A percentile compares a stretch with the other conserved stretches of the same genome.
Evolutionary conservation across 2,888 invertebrate species (phyloP).

Genomic region (Drosophila meridionalis): DNA sequence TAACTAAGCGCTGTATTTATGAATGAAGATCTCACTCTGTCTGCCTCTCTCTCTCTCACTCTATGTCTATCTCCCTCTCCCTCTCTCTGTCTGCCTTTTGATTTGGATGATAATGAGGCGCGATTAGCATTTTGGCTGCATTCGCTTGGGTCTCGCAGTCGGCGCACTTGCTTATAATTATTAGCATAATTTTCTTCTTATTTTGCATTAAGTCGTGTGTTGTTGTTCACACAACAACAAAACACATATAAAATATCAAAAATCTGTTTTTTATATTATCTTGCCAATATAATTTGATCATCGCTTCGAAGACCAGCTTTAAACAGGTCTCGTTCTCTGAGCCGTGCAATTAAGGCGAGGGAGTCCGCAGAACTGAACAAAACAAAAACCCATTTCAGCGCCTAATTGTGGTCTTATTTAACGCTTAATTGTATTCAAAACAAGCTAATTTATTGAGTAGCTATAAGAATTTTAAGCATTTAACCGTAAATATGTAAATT

Average conservation of each 20-base stretch:
- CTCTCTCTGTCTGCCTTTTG: slow-evolving; percentile 38
- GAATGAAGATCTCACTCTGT: slow-evolving; percentile 71
- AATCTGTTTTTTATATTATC: slow-evolving; percentile 13
- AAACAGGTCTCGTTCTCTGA: slow-evolving; percentile 58
- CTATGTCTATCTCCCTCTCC: neutral
- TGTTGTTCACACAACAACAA: slow-evolving; percentile 13
- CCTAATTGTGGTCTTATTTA: slow-evolving; percentile 11
- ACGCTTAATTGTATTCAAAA: slow-evolving; percentile 4
- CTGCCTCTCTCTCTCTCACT: slow-evolving; percentile 9
- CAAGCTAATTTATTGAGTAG: slow-evolving; percentile 3
- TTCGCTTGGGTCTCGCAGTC: slow-evolving; percentile 2
- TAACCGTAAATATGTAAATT: neutral
- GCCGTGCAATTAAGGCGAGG: slow-evolving; percentile 50
- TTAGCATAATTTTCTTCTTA: slow-evolving; percentile 79
- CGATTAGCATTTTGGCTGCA: slow-evolving; percentile 81
- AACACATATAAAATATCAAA: slow-evolving; percentile 3
- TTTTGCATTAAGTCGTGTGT: slow-evolving; percentile 66
- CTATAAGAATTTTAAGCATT: slow-evolving; percentile 5
- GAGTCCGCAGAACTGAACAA: slow-evolving; percentile 4
- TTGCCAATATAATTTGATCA: slow-evolving; percentile 66
- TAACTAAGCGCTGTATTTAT: slow-evolving; percentile 74
- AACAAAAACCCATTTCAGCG: slow-evolving; percentile 6
- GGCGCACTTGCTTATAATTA: slow-evolving; percentile 76
- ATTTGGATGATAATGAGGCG: slow-evolving; percentile 81
- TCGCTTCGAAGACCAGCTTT: slow-evolving; percentile 48